phyloP scores from a whole-genome alignment of 2,888 invertebrate genomes.

The Melinaea marsaeus region DNA sequence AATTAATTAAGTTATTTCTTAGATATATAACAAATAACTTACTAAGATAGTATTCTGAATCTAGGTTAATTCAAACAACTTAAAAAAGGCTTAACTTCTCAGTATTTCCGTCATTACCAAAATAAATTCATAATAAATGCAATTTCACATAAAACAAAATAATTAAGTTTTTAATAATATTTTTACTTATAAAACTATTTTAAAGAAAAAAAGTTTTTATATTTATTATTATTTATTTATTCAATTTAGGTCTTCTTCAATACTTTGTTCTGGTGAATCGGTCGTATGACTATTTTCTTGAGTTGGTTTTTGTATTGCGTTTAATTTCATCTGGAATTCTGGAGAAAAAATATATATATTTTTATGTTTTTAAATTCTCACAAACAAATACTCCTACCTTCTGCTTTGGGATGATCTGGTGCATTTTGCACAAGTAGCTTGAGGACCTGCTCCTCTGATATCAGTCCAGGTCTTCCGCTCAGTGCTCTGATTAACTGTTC shows the following conservation, averaged over 20 bases:
- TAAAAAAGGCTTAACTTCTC: too few relatives aligned
- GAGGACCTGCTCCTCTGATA: conserved; percentile 63
- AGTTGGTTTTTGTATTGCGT: conserved; percentile 49
- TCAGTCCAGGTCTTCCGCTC: conserved; percentile 55
- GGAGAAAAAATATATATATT: conserved; percentile 30
- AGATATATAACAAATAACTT: too few relatives aligned
- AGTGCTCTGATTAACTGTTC: conserved; percentile 60
- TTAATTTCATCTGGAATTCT: conserved; percentile 60
- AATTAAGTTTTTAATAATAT: too few relatives aligned
- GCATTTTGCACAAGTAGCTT: conserved; percentile 56
- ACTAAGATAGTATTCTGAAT: too few relatives aligned
- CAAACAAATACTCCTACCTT: conserved; percentile 43
- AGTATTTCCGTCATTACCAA: too few relatives aligned
- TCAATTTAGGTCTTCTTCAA: conserved; percentile 63
- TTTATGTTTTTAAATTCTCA: neutral
- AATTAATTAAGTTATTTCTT: too few relatives aligned
- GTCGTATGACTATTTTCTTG: conserved; percentile 50
- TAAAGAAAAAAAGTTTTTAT: neutral
- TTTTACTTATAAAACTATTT: too few relatives aligned
- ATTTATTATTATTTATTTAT: neutral
- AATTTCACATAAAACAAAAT: too few relatives aligned
- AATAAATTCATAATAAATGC: too few relatives aligned
- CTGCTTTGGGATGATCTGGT: conserved; percentile 53
- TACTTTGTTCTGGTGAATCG: conserved; percentile 66
- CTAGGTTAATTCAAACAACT: too few relatives aligned